These are phyloP conservation scores for Leptosomus discolor DNA, from an alignment of 2,113 vertebrate genomes.

Conservation along the genomic window DNA sequence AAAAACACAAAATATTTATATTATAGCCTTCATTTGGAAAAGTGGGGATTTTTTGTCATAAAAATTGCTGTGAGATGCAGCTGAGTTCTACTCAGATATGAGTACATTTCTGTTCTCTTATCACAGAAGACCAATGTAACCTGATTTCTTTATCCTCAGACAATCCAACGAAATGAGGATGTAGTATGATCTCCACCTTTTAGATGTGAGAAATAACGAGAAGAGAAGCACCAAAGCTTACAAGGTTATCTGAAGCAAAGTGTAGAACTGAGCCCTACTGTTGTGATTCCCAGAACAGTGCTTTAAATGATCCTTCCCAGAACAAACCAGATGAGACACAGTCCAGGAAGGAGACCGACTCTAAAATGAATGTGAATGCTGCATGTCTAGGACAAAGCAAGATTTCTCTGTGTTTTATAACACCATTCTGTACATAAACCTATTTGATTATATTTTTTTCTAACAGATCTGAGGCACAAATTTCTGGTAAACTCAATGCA, in stretches of 20 bases:
- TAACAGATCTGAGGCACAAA: not conserved
- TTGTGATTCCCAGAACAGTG: not conserved
- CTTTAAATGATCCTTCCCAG: not conserved
- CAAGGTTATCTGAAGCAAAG: not conserved
- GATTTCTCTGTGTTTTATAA: not conserved
- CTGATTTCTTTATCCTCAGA: not conserved
- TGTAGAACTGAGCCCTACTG: not conserved
- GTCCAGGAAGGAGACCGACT: not conserved
- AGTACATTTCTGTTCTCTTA: not conserved
- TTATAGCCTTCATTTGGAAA: not conserved
- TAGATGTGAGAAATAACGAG: not conserved
- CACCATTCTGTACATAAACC: not conserved
- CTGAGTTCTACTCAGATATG: not conserved
- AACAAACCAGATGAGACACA: not conserved
- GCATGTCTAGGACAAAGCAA: not conserved
- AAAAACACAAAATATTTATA: not conserved
- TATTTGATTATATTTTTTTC: not conserved
- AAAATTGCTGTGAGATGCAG: not conserved
- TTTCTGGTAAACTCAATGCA: not conserved
- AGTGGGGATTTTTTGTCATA: not conserved
- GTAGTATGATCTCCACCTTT: not conserved
- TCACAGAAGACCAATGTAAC: not conserved
- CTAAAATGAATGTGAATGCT: not conserved
- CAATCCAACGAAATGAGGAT: not conserved
- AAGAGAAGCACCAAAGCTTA: not conserved